These are phyloP conservation scores for Dinoponera quadriceps DNA, from an alignment of 1,140 invertebrate species.

Conservation along the genomic window DNA sequence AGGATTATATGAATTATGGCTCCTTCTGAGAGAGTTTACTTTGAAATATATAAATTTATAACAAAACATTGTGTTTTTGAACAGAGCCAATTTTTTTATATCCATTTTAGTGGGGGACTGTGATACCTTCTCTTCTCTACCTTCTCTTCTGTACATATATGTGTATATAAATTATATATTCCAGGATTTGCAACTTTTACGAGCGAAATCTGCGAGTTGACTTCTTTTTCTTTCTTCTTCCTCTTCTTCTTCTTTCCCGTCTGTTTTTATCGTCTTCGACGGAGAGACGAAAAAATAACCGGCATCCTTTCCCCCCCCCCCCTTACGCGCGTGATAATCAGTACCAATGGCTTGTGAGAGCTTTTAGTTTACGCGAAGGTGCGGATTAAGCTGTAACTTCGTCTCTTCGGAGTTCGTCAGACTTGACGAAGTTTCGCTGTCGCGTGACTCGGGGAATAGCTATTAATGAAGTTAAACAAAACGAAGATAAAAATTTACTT, in stretches of 20 bases:
- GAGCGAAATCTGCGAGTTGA: background rate
- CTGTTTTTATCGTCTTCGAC: background rate
- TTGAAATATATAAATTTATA: no score
- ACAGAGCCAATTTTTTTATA: no score
- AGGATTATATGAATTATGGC: no score
- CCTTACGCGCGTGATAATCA: slow-evolving; percentile 18
- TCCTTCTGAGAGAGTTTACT: no score
- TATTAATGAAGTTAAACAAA: slow-evolving; percentile 50
- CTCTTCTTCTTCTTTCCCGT: no score
- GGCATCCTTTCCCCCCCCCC: background rate
- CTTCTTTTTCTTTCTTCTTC: background rate
- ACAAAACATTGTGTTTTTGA: no score
- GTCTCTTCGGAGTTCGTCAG: slow-evolving; percentile 1
- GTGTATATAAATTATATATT: background rate
- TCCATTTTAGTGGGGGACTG: no score
- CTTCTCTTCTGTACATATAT: no score
- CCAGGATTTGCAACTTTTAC: slow-evolving; percentile 17
- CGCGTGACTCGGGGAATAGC: slow-evolving; percentile 28
- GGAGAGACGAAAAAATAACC: background rate
- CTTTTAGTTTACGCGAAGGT: slow-evolving; percentile 33
- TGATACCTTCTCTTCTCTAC: no score
- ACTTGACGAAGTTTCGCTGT: slow-evolving; percentile 22
- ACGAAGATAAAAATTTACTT: slow-evolving; percentile 41
- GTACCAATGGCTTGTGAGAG: slow-evolving; percentile 29
- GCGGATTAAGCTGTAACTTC: slow-evolving; percentile 33